Conservation (phyloP, 2,113 vertebrate genomes). For the Tetrax tetrax region DNA sequence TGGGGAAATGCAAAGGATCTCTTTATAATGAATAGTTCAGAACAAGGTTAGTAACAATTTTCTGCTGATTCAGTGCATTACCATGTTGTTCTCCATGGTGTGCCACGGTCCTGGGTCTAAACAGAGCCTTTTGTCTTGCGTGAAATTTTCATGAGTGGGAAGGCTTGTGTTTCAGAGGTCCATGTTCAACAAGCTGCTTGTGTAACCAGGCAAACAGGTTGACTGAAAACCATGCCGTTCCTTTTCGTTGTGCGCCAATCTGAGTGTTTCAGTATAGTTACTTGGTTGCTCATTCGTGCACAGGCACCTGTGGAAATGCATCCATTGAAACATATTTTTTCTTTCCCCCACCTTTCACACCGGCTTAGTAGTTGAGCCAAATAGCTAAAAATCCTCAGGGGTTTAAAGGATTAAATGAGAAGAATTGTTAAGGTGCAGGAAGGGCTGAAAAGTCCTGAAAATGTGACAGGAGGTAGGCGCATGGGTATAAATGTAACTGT, state of each 20-base stretch:
- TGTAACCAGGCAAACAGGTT: background rate
- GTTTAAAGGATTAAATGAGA: conserved; percentile 43
- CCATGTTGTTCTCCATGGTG: fast-evolving
- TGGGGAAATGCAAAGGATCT: background rate
- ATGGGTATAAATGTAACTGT: background rate
- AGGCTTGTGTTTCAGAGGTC: background rate
- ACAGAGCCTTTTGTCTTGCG: background rate
- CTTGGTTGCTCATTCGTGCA: background rate
- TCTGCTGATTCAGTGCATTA: background rate
- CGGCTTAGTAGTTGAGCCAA: background rate
- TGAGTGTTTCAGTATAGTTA: background rate
- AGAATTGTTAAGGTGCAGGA: background rate
- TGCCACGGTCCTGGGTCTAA: background rate
- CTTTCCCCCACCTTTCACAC: background rate
- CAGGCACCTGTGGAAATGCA: background rate
- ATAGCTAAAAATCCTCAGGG: conserved; percentile 29
- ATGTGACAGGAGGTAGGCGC: background rate
- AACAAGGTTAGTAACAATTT: background rate
- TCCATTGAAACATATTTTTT: background rate
- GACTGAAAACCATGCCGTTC: background rate
- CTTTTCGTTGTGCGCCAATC: background rate
- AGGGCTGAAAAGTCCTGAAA: conserved; percentile 17
- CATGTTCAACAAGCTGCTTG: background rate
- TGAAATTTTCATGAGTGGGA: background rate
- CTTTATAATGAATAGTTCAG: background rate